phyloP scores from a whole-genome alignment of 2,888 invertebrate species.

The Apamea anceps region DNA sequence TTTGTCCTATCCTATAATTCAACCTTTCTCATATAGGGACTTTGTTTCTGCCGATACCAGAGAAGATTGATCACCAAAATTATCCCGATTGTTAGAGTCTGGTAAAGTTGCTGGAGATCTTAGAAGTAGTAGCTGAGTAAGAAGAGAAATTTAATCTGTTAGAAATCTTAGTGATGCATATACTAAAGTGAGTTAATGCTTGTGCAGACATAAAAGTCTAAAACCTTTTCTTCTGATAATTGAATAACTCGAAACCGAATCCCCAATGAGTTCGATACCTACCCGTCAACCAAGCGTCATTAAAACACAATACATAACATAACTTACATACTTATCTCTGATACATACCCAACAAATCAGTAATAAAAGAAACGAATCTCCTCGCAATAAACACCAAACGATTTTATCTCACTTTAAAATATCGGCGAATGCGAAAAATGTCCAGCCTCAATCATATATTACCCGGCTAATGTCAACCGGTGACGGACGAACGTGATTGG shows the following conservation, averaged over 20 bases:
- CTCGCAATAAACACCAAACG: constrained; percentile 78
- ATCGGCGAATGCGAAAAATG: constrained; percentile 81
- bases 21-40: too few species aligned
- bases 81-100: neutral
- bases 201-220: constrained; percentile 7
- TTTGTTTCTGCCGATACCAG: neutral
- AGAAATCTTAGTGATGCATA: neutral
- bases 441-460: constrained; percentile 86
- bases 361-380: constrained; percentile 74
- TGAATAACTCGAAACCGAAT: constrained; percentile 49
- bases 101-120: neutral
- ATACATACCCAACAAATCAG: constrained; percentile 64
- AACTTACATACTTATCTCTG: constrained; percentile 58
- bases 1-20: too few species aligned
- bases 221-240: constrained; percentile 28
- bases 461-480: constrained; percentile 80
- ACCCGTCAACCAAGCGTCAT: constrained; percentile 58
- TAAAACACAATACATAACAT: constrained; percentile 61
- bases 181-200: neutral
- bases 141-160: neutral
- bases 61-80: neutral
- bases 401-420: constrained; percentile 84
- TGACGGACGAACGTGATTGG: constrained; percentile 81
- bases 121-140: neutral
- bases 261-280: constrained; percentile 48